phyloP scores from a whole-genome alignment of 2,797 vertebrate genomes.

The Heliangelus exortis region DNA sequence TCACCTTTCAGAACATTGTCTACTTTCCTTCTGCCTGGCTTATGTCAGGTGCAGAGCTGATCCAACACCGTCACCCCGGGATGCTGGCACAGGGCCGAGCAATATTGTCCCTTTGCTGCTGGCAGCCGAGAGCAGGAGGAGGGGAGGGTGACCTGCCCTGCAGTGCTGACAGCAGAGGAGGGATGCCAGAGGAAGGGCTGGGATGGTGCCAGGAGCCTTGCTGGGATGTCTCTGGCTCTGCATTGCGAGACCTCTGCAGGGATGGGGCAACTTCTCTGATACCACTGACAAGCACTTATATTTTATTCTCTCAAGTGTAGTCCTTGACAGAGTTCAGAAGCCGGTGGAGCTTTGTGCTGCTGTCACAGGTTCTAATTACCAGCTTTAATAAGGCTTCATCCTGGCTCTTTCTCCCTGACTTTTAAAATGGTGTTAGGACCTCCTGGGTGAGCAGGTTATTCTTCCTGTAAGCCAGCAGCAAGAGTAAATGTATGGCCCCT shows the following conservation, averaged over 20 bases:
- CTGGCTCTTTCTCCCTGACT: neutral
- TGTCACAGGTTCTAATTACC: slow-evolving; percentile 53
- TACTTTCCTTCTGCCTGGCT: slow-evolving; percentile 54
- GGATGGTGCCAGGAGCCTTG: slow-evolving; percentile 40
- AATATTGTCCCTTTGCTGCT: slow-evolving; percentile 51
- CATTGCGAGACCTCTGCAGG: neutral
- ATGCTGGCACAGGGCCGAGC: neutral
- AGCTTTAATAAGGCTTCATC: slow-evolving; percentile 18
- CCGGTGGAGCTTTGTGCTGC: neutral
- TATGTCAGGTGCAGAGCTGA: slow-evolving; percentile 63
- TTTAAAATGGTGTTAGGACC: slow-evolving; percentile 3
- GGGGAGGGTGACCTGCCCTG: slow-evolving; percentile 33
- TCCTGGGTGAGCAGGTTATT: neutral
- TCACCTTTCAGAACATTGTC: slow-evolving; percentile 67
- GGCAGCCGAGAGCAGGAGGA: neutral
- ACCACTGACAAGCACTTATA: neutral
- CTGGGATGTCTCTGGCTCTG: neutral
- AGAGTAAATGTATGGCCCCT: neutral
- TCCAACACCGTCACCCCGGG: slow-evolving; percentile 7
- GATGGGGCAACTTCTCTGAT: neutral
- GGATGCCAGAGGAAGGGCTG: slow-evolving; percentile 18
- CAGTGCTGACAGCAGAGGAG: slow-evolving; percentile 37
- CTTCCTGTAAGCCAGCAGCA: neutral
- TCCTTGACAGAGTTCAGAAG: neutral
- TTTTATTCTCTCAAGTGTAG: slow-evolving; percentile 28